Evolutionary conservation across 2,113 vertebrate species (phyloP).

Genomic region (Agelaius tricolor): DNA sequence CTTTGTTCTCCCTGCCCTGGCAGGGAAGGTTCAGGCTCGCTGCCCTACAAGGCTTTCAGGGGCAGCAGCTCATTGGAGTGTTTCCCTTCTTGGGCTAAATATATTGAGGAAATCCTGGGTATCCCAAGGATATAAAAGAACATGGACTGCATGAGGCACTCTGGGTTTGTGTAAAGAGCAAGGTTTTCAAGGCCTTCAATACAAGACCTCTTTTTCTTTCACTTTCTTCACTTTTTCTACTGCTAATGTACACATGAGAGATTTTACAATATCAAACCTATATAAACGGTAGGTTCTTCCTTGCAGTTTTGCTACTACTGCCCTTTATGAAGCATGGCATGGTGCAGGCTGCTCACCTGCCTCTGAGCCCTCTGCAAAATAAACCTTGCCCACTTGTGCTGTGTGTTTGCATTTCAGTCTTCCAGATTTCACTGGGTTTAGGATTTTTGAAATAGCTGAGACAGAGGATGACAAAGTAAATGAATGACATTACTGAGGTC

Average conservation of each 20-base stretch:
- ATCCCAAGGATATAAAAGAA: neutral
- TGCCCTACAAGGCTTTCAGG: constrained; percentile 43
- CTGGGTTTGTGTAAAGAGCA: neutral
- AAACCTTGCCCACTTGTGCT: neutral
- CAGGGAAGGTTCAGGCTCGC: neutral
- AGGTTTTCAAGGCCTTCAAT: neutral
- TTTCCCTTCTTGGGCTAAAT: constrained; percentile 51
- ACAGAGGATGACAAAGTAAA: neutral
- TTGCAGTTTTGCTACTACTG: neutral
- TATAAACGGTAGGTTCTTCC: neutral
- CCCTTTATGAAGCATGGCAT: neutral
- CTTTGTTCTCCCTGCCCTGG: neutral
- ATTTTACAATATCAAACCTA: neutral
- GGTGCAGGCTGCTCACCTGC: neutral
- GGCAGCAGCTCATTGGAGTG: neutral
- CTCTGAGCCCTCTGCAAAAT: neutral
- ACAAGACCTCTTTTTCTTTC: neutral
- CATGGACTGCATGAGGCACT: neutral
- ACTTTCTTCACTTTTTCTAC: neutral
- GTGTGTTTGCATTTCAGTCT: neutral
- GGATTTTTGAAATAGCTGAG: neutral
- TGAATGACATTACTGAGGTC: neutral
- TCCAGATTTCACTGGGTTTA: neutral
- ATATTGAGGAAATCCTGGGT: constrained; percentile 19
- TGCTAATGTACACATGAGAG: neutral